Conservation (phyloP, 2,888 invertebrate species). For the Thereva unica region DNA sequence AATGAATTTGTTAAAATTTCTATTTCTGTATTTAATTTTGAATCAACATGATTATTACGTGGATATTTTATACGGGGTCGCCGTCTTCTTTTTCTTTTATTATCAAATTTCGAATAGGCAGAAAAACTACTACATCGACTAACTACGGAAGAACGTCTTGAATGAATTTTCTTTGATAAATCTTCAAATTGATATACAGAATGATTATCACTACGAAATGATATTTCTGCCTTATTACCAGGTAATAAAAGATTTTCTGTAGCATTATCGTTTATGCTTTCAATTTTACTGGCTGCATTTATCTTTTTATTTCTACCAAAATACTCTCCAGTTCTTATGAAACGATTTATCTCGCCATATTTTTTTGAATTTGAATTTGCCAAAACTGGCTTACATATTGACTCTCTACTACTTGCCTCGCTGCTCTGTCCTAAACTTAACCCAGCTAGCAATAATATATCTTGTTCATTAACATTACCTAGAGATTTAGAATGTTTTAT, state of each 20-base stretch:
- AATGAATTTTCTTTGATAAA: slow-evolving; percentile 51
- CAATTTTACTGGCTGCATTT: background rate
- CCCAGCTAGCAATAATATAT: slow-evolving; percentile 64
- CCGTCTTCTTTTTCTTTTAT: slow-evolving; percentile 52
- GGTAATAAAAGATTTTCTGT: background rate
- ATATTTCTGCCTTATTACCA: background rate
- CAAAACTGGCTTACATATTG: slow-evolving; percentile 54
- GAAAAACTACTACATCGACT: slow-evolving; percentile 57
- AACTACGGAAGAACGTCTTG: slow-evolving; percentile 55
- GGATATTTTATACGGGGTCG: slow-evolving; percentile 45
- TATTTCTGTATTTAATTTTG: slow-evolving; percentile 61
- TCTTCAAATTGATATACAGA: slow-evolving; percentile 28
- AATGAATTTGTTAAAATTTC: slow-evolving; percentile 65
- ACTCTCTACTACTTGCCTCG: slow-evolving; percentile 55
- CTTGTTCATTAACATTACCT: slow-evolving; percentile 59
- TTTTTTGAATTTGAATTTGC: slow-evolving; percentile 55
- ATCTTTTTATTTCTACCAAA: slow-evolving; percentile 46
- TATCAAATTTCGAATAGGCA: slow-evolving; percentile 49
- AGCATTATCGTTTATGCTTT: background rate
- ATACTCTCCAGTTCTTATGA: slow-evolving; percentile 59
- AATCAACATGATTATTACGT: slow-evolving; percentile 53
- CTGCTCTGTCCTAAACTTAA: slow-evolving; percentile 64
- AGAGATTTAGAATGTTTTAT: slow-evolving; percentile 57
- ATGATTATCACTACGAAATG: background rate
- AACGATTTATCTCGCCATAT: slow-evolving; percentile 57